Evolutionary conservation across 1,140 invertebrate genomes (phyloP).

Genomic region (Gryon sp.): DNA sequence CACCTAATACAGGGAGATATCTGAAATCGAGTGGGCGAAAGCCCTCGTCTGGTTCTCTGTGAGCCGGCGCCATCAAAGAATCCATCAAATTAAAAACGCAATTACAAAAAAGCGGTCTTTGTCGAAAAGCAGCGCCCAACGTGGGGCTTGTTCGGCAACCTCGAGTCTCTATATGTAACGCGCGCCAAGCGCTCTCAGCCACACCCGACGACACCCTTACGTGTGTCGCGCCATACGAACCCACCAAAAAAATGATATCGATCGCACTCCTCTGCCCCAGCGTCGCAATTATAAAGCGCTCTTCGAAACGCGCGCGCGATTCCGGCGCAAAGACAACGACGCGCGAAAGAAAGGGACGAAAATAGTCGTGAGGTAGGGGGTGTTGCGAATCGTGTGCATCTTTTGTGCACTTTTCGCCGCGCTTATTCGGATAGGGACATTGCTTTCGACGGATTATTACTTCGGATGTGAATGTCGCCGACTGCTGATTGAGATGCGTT

Average conservation of each 20-base stretch:
- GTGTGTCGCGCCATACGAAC: slow-evolving; percentile 58
- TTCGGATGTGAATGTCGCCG: slow-evolving; percentile 31
- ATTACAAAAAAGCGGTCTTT: slow-evolving; percentile 76
- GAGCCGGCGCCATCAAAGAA: slow-evolving; percentile 67
- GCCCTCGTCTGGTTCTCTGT: slow-evolving; percentile 24
- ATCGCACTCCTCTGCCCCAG: slow-evolving; percentile 65
- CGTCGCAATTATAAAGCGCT: slow-evolving; percentile 75
- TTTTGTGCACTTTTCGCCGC: slow-evolving; percentile 44
- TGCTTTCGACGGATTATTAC: slow-evolving; percentile 48
- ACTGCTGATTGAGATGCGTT: slow-evolving; percentile 41
- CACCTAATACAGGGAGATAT: too few relatives aligned
- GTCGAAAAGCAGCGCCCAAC: slow-evolving; percentile 66
- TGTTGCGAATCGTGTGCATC: slow-evolving; percentile 34
- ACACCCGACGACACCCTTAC: slow-evolving; percentile 61
- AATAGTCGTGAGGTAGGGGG: slow-evolving; percentile 1
- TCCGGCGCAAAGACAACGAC: slow-evolving; percentile 59
- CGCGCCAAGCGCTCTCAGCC: slow-evolving; percentile 54
- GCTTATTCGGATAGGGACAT: slow-evolving; percentile 29
- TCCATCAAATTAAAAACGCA: slow-evolving; percentile 79
- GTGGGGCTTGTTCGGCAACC: slow-evolving; percentile 32
- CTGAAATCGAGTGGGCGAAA: slow-evolving; percentile 30
- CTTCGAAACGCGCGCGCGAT: slow-evolving; percentile 67
- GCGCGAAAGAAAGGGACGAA: slow-evolving; percentile 35
- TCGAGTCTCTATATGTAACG: slow-evolving; percentile 30
- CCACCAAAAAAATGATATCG: slow-evolving; percentile 74